Base-by-base conservation (phyloP, 2,113 vertebrate genomes). In the Irena cyanogastra region DNA sequence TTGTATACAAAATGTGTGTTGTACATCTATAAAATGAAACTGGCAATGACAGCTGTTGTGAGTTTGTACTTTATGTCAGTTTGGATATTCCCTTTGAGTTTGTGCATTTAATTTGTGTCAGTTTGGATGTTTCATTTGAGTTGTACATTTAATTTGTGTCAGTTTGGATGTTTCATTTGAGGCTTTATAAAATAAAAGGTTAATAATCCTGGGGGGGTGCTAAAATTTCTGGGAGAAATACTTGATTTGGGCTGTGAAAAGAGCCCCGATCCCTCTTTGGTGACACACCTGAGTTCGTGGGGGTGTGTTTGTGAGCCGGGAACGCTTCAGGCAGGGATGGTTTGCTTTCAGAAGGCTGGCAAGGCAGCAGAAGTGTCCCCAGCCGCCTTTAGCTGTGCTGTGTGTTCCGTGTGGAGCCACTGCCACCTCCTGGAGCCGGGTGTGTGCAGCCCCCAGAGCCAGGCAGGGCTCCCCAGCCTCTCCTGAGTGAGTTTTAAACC, bases 331-430 rank as follows among this genome's bases (percentile, higher is more conserved):
- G 41, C 14, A 35, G 47, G n/a, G 30, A 24, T 18, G 3, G 8
- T 17, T 19, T 26, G 15, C 20, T n/a, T 5, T 2, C 11, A 27
- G 13, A 6, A 78, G 9, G 9, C 1, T 14, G 47, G 0, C 4
- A 35, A 54, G 2, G 28, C 24, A 59, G 30, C 9, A 18, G 4
- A 18, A 6, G 0, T 10, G 11, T 24, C 37, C 6, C 13, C 7
- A n/a, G 11, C 2, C 0, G 2, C 2, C 16, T 14, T 44, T 0
- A 4, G 16, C n/a, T 19, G 49, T 0, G 20, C 27, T 22, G 22
- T 0, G 20, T 1, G 7, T 12, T 45, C 37, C 5, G n/a, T 16
- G 53, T 7, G 79, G 10, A 70, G 63, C 41, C 77, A 88, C 92
- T 92, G 92, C 95, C 94, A 92, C 31, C 95, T 95, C 35, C 50